These are phyloP conservation scores for Kryphioiulus occultus DNA, from an alignment of 2,888 invertebrate species.

Conservation along the genomic window DNA sequence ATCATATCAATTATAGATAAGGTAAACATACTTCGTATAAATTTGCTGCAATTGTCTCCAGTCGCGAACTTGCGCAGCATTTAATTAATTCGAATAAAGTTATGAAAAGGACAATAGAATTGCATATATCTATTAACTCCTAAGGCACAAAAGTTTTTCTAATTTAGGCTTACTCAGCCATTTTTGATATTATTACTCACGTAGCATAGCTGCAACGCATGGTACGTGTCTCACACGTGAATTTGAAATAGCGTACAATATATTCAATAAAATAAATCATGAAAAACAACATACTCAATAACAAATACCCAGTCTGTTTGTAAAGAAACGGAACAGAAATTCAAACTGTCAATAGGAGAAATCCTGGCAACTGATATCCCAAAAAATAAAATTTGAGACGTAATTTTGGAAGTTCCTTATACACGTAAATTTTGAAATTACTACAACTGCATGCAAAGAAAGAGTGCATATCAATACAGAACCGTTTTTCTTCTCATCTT, in stretches of 20 bases:
- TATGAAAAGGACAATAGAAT: not conserved
- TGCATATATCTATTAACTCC: not conserved
- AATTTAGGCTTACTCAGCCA: not conserved
- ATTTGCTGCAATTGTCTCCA: not conserved
- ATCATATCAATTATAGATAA: slow-evolving; percentile 2
- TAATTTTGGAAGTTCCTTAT: not conserved
- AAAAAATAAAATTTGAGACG: too few species aligned
- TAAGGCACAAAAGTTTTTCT: not conserved
- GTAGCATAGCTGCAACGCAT: too few species aligned
- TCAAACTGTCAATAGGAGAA: too few species aligned
- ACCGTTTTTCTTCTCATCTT: not conserved
- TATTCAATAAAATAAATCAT: too few species aligned
- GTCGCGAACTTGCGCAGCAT: not conserved
- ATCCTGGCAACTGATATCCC: too few species aligned
- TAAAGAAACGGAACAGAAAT: too few species aligned
- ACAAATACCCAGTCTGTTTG: too few species aligned
- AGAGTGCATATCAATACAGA: not conserved
- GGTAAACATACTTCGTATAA: not conserved
- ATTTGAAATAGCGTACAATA: too few species aligned
- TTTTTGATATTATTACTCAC: too few species aligned
- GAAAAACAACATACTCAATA: too few species aligned
- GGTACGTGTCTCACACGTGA: too few species aligned
- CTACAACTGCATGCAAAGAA: not conserved
- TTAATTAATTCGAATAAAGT: not conserved
- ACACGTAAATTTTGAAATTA: not conserved